These are phyloP conservation scores for Zeus faber DNA, from an alignment of 2,113 vertebrate genomes.

Conservation along the genomic window DNA sequence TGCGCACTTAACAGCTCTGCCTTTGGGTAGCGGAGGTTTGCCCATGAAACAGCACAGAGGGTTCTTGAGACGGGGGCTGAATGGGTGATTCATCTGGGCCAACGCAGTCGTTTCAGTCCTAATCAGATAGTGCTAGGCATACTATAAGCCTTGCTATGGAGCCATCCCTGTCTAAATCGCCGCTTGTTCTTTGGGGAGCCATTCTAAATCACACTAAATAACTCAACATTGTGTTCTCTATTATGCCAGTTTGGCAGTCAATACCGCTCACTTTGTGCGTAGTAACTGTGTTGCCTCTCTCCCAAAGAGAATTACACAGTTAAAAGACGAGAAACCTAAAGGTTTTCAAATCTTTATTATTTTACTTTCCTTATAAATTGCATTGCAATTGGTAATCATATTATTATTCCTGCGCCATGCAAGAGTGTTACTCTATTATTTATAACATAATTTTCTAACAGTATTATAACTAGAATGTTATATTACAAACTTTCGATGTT, in stretches of 20 bases:
- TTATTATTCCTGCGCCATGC: conserved; percentile 31
- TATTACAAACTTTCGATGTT: conserved; percentile 10
- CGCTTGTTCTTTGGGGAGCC: conserved; percentile 56
- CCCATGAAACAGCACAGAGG: conserved; percentile 34
- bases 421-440: too few species aligned
- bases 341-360: too few species aligned
- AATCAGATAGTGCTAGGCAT: conserved; percentile 42
- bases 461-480: conserved; percentile 27
- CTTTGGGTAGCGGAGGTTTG: conserved; percentile 27
- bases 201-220: conserved; percentile 60
- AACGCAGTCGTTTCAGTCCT: conserved; percentile 31
- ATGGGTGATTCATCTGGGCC: conserved; percentile 40
- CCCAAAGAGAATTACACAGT: conserved; percentile 38
- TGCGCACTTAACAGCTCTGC: conserved; percentile 35
- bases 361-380: too few species aligned
- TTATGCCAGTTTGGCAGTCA: conserved; percentile 49
- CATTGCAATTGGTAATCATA: conserved; percentile 28
- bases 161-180: conserved; percentile 49
- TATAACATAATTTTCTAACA: too few species aligned
- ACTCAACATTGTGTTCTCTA: conserved; percentile 49
- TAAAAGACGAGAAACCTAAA: conserved; percentile 29
- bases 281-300: conserved; percentile 38
- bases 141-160: conserved; percentile 35
- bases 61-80: conserved; percentile 31
- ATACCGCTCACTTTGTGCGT: conserved; percentile 43